Evolutionary conservation across 2,113 vertebrate species (phyloP), one percentile per base, ranked within the genome.

Genomic region (Motacilla alba): DNA sequence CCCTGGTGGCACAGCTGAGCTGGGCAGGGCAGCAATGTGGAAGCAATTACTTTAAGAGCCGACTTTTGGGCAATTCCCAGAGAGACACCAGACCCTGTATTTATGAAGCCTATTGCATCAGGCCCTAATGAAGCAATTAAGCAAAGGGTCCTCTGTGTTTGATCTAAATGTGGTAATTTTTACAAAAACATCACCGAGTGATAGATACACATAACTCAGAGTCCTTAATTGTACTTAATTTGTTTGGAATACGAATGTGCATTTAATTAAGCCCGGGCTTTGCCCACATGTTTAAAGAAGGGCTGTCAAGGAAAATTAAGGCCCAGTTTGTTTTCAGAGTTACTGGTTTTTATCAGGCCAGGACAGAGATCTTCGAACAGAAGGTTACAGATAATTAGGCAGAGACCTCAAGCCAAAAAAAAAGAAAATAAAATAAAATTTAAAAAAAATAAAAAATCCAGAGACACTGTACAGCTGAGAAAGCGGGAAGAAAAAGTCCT

Each of bases 181-280:
- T 99, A 99, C 98, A 98, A 99, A 99, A 99, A 99, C 99, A 99
- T 99, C 97, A 96, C 98, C 96, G 98, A 99, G 98, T 99, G 99
- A 99, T 99, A 99, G 99, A 99, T 99, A 99, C 99, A 99, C 99
- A 99, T 99, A 99, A 99, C 99, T 99, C 99, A 99, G 98, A 96
- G 98, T 97, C 98, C 99, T 99, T 99, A 99, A 99, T 99, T 99
- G 99, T 99, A 99, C 99, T 99, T 99, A 99, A 99, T 99, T 99
- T 99, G 99, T 99, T 99, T 99, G 99, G 99, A 99, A 99, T 99
- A 99, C 98, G 98, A 99, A 99, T 99, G 99, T 99, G 99, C 98
- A 99, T 99, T 99, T 99, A 99, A 99, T 99, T 99, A 99, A 98
- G 98, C 97, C 95, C 96, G 98, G 98, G 98, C 98, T 98, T 98